Conservation (phyloP, 2,888 invertebrate genomes). For the Scaptomyza reducta region DNA sequence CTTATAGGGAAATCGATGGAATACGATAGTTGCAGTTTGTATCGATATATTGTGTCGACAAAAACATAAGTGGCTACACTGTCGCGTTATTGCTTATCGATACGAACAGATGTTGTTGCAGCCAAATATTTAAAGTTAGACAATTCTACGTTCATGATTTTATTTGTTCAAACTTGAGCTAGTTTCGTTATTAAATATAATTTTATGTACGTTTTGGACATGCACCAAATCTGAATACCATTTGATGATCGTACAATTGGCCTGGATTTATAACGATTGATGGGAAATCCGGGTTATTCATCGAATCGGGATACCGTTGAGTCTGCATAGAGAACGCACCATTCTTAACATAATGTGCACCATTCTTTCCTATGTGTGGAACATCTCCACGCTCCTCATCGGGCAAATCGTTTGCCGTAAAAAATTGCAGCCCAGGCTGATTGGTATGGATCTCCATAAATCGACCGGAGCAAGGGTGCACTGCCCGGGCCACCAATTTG, state of each 20-base stretch:
- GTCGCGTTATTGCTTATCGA: neutral
- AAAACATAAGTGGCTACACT: neutral
- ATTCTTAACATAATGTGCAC: constrained; percentile 89
- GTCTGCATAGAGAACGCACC: constrained; percentile 94
- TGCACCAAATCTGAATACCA: constrained; percentile 68
- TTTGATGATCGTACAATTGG: constrained; percentile 88
- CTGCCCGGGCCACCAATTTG: constrained; percentile 88
- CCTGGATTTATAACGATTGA: constrained; percentile 89
- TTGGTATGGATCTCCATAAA: constrained; percentile 92
- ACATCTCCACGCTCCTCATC: constrained; percentile 85
- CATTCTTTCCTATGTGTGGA: constrained; percentile 89
- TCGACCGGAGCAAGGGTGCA: constrained; percentile 90
- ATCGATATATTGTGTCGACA: constrained; percentile 22
- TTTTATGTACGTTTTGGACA: constrained; percentile 62
- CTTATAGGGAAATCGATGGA: constrained; percentile 32
- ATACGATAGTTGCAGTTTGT: constrained; percentile 7
- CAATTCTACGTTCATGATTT: neutral
- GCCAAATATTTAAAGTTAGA: neutral
- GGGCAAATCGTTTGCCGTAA: constrained; percentile 91
- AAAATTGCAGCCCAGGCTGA: constrained; percentile 95
- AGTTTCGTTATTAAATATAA: neutral
- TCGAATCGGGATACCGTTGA: constrained; percentile 95
- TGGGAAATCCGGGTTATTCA: constrained; percentile 92
- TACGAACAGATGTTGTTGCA: neutral
- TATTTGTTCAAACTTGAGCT: neutral